A percentile compares a stretch with the other conserved stretches of the same genome.
Evolutionary conservation across 1,140 invertebrate genomes (phyloP).

Genomic region (Heliothis subflexa): DNA sequence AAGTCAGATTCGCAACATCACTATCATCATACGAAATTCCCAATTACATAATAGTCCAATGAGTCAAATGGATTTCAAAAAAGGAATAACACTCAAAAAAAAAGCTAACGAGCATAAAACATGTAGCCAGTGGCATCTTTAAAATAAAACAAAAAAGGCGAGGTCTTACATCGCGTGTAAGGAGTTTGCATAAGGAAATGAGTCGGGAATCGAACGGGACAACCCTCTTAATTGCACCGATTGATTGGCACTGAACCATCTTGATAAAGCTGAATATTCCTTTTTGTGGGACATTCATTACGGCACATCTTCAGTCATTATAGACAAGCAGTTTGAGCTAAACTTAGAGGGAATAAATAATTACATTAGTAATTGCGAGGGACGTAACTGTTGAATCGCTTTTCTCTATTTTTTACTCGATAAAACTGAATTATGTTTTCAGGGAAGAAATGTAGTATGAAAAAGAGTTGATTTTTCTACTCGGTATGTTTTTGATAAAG

Average conservation of each 20-base stretch:
- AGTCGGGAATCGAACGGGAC: slow-evolving; percentile 46
- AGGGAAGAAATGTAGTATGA: too few species aligned
- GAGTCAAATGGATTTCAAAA: neutral
- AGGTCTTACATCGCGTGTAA: slow-evolving; percentile 42
- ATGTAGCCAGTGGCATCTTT: slow-evolving; percentile 21
- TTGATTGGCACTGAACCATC: slow-evolving; percentile 49
- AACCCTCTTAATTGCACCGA: slow-evolving; percentile 49
- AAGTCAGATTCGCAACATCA: neutral
- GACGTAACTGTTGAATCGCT: neutral
- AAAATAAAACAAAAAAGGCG: slow-evolving; percentile 12
- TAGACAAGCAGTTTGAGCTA: slow-evolving; percentile 14
- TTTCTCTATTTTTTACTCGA: neutral
- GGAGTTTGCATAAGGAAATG: slow-evolving; percentile 41
- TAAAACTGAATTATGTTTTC: neutral
- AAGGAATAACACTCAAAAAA: slow-evolving; percentile 2
- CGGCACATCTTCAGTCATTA: slow-evolving; percentile 33
- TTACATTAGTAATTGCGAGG: slow-evolving; percentile 13
- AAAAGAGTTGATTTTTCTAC: too few species aligned
- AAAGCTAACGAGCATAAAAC: slow-evolving; percentile 33
- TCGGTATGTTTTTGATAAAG: too few species aligned
- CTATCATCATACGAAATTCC: neutral
- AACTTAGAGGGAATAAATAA: slow-evolving; percentile 29
- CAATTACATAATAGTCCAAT: neutral
- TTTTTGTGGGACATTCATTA: slow-evolving; percentile 33
- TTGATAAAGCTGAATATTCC: slow-evolving; percentile 41